Base-by-base conservation (phyloP, 2,888 invertebrate genomes). In the Microchrysa polita region DNA sequence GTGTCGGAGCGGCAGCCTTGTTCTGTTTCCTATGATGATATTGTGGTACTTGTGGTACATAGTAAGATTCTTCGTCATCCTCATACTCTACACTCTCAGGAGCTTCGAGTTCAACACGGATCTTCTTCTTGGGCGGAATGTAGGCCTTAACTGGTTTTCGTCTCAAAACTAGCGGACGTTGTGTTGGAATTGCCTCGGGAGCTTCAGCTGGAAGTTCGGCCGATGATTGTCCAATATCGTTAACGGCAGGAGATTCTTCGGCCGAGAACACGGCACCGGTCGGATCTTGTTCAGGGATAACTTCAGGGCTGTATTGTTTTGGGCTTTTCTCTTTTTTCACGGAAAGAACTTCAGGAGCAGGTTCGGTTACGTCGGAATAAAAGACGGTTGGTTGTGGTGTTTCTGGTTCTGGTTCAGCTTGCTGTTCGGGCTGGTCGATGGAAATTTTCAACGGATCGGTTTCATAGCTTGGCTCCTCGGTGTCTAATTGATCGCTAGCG, bases 191-290 rank as follows among this genome's bases (percentile, higher is more conserved):
- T 27, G 22, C 44, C 0, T 63, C 59, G 34, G 53, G 27, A 5
- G n/a, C 18, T 65, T 83, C 83, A 55, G 83, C 80, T 67, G 82
- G 82, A 23, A 80, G 81, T 78, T 83, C 83, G 63, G 82, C 81
- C 7, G 27, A 34, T 34, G 27, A 5, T 48, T 48, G 48, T n/a
- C 14, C 14, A 4, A n/a, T 12, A 20, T 78, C 81, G 73, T 82
- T 79, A 63, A 80, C 79, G 67, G 74, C 75, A n/a, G 77, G 75
- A 7, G 78, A 76, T 44, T 78, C 78, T 42, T 76, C 78, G 23
- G 74, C 75, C 23, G 67, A 67, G 22, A 76, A 79, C 1, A 74
- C 74, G 10, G 73, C 76, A 72, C 77, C 75, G 5, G 77, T 61
- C 67, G 72, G 72, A 48, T 72, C 60, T 60, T 42, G 72, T 60